Evolutionary conservation across 2,113 vertebrate species (phyloP), one percentile per base, ranked within the genome.

Genomic region (Sciurus niger): DNA sequence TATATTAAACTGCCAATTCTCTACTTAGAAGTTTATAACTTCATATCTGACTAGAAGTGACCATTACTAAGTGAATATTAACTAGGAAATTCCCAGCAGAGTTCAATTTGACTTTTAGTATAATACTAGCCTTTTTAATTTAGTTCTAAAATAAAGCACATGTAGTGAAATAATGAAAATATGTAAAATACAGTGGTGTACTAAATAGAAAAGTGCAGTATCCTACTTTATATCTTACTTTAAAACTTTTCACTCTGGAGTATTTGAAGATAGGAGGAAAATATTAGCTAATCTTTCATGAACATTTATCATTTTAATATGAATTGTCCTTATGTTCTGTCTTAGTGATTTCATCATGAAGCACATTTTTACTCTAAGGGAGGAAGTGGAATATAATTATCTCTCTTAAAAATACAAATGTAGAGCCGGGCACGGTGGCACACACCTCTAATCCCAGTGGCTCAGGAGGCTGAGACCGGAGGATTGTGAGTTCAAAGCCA

Each of bases 51-150:
- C 74, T 13, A 79, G 58, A 70, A n/a, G 4, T 3, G 4, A 84
- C 4, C 9, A 89, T 77, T 86, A 86, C 4, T 70, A 89, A 93
- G 25, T 67, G 25, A 90, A 72, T 89, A 58, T 79, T 80, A 94
- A 70, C 65, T 67, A 25, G 78, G 11, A 84, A 51, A 77, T 55
- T 74, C 6, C 18, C 4, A 84, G 16, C 34, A 84, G 2, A 51
- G 6, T 80, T 76, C 0, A 70, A 12, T 63, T 90, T 90, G 46
- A 92, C 8, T 68, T 87, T 10, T 8, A 89, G 85, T 12, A 24
- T 14, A 67, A 7, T 25, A 14, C 6, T 76, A 8, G 5, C 1
- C 28, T 84, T 84, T 93, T 80, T 4, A 43, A 58, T 84, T 90
- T 28, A 84, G 14, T 90, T 84, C 6, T 95, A 88, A 67, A 84